Evolutionary conservation across 2,888 invertebrate genomes (phyloP), one percentile per base, ranked within the genome.

Genomic region (Catocala nupta): DNA sequence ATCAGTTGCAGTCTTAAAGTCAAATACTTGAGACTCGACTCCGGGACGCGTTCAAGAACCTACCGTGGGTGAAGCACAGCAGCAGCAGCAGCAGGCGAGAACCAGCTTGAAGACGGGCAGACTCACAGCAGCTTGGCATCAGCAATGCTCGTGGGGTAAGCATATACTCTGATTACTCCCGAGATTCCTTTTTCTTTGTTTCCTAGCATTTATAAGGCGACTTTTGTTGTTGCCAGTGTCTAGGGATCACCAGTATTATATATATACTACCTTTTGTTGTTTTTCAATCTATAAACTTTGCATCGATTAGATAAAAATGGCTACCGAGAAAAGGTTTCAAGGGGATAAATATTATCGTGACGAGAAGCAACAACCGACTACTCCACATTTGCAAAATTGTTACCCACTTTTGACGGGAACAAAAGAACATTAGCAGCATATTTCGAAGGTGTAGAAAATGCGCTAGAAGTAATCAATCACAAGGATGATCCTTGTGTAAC

Each of bases 331-430:
- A 53, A 58, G 25, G 2, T 11, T 8, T n/a, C 33, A 16, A 5
- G 66, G 36, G 9, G 64, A 65, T 10, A 61, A 52, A 34, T 2
- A 9, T 5, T 10, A 43, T 43, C 6, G 25, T 8, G 58, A 60
- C 5, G 52, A 48, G 5, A 69, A 63, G 7, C 10, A 10, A 8
- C n/a, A 0, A 55, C 42, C 0, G 70, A 72, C 0, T 62, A 50
- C 12, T 42, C 53, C 0, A 47, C 65, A 9, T 63, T 72, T 8
- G 16, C 69, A 3, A 63, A 63, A 54, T 33, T 75, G 0, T 68
- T 80, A 49, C 77, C 78, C 9, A 45, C n/a, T 0, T 81, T 76
- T 10, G 78, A 81, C 12, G 81, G 77, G 0, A 78, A 78, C 50
- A 73, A 34, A 42, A 68, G 61, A 64, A 75, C 75, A 0, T n/a